These are phyloP conservation scores for Brachypterus glaber DNA, from an alignment of 2,888 invertebrate species.

Conservation along the genomic window DNA sequence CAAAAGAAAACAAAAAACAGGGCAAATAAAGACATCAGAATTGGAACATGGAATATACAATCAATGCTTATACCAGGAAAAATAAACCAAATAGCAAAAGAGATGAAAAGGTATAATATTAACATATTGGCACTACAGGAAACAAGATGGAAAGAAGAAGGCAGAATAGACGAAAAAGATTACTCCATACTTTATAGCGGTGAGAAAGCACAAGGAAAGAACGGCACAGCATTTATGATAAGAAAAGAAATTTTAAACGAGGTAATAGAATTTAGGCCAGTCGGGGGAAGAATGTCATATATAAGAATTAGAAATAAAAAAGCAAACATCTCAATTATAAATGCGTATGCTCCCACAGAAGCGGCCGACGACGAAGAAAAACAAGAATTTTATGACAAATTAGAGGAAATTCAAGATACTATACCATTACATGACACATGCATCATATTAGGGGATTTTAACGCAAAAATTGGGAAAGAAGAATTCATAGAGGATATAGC, in stretches of 20 bases:
- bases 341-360: background rate
- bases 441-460: background rate
- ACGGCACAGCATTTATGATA: background rate
- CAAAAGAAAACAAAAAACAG: background rate
- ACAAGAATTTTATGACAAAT: too few species aligned
- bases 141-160: background rate
- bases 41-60: background rate
- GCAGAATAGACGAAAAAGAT: background rate
- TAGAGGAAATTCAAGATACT: background rate
- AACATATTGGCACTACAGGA: background rate
- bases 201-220: background rate
- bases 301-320: background rate
- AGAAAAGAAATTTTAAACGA: background rate
- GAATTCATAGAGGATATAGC: background rate
- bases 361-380: background rate
- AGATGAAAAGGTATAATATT: background rate
- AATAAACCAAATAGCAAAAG: background rate
- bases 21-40: background rate
- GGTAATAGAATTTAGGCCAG: background rate
- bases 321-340: background rate
- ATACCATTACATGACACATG: background rate
- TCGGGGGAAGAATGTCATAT: background rate
- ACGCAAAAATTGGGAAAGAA: background rate
- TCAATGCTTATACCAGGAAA: background rate
- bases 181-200: background rate